Evolutionary conservation across 2,113 vertebrate species (phyloP), one percentile per base, ranked within the genome.

Genomic region (Cavia porcellus): DNA sequence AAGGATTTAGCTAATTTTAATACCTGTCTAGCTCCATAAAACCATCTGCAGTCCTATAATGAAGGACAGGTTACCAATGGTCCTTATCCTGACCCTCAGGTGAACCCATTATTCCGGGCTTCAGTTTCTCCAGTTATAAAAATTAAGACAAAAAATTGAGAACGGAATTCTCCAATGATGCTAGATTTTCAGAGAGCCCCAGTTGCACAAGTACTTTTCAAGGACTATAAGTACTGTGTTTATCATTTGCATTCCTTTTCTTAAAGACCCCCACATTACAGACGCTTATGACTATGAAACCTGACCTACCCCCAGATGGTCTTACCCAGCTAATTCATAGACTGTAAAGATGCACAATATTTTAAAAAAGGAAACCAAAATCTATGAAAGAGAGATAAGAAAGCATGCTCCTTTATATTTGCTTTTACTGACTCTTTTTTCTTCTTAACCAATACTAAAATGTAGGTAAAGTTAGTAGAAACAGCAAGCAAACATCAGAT

Each of bases 61-160:
- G 5, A 25, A 5, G 1, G 32, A 35, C 8, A 47, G 7, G 38
- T 64, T 45, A 64, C 19, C 17, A 24, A 5, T 22, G 7, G 12
- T n/a, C 68, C 38, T 93, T 47, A 95, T 55, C 5, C 59, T 86
- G 61, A 52, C 14, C 32, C 68, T 47, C 8, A 79, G 19, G 30
- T 64, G 8, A 22, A 57, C 30, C 7, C 38, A 28, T 47, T 86
- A 86, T 25, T 57, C 86, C 83, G 35, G 20, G 14, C 57, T 68
- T 96, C 47, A 38, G 45, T 61, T 84, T 95, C 50, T 84, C 90
- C 42, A 87, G 38, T 80, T 77, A 84, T 3, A 93, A 93, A 95
- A 77, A 79, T 70, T 30, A 82, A 77, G n/a, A 47, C 7, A 50
- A 38, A 93, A 89, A 35, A 32, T 57, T 35, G 61, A 89, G 28